phyloP scores from a whole-genome alignment of 2,888 invertebrate genomes.

The Chloroclysta siterata region DNA sequence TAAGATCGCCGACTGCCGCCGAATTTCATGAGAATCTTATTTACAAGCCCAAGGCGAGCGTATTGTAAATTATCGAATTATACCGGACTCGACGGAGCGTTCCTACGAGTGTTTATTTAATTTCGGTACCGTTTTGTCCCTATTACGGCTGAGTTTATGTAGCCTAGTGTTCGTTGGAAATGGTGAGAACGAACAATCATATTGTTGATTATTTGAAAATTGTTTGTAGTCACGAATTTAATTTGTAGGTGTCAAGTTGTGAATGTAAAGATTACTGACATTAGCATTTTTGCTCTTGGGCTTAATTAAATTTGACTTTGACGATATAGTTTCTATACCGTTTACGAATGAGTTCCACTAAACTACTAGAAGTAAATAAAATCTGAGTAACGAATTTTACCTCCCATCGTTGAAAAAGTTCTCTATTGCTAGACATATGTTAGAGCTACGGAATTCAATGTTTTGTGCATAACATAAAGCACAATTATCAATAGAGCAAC shows the following conservation, averaged over 20 bases:
- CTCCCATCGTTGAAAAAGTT: too few relatives aligned
- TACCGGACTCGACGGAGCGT: slow-evolving; percentile 64
- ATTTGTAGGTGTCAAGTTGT: slow-evolving; percentile 65
- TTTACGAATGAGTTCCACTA: too few relatives aligned
- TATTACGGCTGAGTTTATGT: slow-evolving; percentile 63
- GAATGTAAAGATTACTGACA: slow-evolving; percentile 50
- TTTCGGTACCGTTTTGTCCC: slow-evolving; percentile 74
- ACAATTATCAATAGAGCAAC: slow-evolving; percentile 11
- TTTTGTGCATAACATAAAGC: background rate
- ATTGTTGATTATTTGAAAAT: slow-evolving; percentile 62
- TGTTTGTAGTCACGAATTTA: slow-evolving; percentile 68
- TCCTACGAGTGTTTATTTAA: slow-evolving; percentile 79
- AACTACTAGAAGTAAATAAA: too few relatives aligned
- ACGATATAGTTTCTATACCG: slow-evolving; percentile 10
- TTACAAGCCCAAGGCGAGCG: slow-evolving; percentile 68
- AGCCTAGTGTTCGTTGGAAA: slow-evolving; percentile 65
- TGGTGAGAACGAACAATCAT: slow-evolving; percentile 64
- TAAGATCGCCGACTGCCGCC: slow-evolving; percentile 72
- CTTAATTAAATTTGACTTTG: slow-evolving; percentile 22
- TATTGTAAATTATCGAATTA: slow-evolving; percentile 80
- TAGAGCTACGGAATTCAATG: background rate
- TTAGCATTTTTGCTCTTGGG: slow-evolving; percentile 21
- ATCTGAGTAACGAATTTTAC: too few relatives aligned
- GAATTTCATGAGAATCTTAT: slow-evolving; percentile 78
- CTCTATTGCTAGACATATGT: too few relatives aligned